Conservation (phyloP, 2,113 vertebrate species). For the Oreochromis tanganicae region DNA sequence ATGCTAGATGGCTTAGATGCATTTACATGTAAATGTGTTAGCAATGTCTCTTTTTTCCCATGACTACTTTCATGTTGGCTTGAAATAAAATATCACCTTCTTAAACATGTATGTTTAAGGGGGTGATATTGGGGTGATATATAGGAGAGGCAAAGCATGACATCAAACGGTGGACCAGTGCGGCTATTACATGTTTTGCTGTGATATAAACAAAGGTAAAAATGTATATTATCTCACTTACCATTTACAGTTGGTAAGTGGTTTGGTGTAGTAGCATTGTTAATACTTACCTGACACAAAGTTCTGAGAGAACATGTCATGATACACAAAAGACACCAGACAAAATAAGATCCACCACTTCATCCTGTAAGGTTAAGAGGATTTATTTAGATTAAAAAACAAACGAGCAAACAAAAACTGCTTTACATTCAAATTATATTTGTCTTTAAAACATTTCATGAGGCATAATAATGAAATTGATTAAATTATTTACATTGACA, state of each 20-base stretch:
- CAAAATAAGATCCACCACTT: neutral
- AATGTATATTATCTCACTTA: neutral
- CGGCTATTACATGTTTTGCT: neutral
- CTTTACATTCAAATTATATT: neutral
- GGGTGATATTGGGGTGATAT: too few relatives aligned
- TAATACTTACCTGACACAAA: neutral
- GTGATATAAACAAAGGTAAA: neutral
- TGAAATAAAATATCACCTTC: neutral
- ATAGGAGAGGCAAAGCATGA: neutral
- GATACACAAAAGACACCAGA: neutral
- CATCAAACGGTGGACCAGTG: neutral
- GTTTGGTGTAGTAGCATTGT: too few relatives aligned
- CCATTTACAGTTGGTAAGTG: neutral
- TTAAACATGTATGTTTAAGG: neutral
- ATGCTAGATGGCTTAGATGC: rapidly evolving
- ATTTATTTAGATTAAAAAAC: neutral
- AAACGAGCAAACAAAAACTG: neutral
- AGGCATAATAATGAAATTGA: neutral
- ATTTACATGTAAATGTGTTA: neutral
- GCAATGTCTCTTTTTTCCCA: neutral
- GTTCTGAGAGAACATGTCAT: neutral
- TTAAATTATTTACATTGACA: neutral
- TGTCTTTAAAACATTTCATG: neutral
- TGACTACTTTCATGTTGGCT: neutral
- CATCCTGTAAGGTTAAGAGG: neutral